Evolutionary conservation across 2,797 vertebrate genomes (phyloP).

Genomic region (Manis javanica): DNA sequence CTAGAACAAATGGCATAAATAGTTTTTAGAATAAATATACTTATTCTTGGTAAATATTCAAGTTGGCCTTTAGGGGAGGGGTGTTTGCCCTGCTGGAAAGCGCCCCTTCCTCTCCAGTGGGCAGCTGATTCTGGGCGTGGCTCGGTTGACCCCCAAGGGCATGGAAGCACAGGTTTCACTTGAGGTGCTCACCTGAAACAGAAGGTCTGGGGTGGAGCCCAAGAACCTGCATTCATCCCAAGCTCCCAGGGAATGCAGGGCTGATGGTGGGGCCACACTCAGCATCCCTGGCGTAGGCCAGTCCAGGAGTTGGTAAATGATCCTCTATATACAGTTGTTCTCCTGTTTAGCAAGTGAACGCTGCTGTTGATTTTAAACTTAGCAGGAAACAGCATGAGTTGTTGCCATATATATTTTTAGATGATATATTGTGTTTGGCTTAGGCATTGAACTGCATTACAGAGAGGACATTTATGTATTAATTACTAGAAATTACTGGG

Average conservation of each 20-base stretch:
- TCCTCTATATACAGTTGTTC: background rate
- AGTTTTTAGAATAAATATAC: background rate
- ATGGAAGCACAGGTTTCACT: background rate
- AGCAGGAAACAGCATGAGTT: background rate
- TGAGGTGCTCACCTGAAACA: background rate
- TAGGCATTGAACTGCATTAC: background rate
- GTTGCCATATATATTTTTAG: background rate
- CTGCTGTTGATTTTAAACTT: background rate
- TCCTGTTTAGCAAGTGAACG: background rate
- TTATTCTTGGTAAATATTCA: background rate
- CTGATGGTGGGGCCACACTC: background rate
- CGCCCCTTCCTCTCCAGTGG: background rate
- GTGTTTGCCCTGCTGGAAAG: background rate
- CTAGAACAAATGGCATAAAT: background rate
- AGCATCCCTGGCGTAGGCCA: background rate
- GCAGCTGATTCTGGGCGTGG: background rate
- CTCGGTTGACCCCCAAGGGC: background rate
- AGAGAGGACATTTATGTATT: background rate
- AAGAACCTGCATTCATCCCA: background rate
- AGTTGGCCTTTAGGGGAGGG: background rate
- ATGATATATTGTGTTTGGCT: background rate
- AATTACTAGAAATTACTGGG: constrained; percentile 20
- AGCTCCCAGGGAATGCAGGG: background rate
- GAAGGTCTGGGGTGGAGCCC: background rate
- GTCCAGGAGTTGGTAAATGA: background rate